Base-by-base conservation (phyloP, 2,888 invertebrate species). In the Labia minor region DNA sequence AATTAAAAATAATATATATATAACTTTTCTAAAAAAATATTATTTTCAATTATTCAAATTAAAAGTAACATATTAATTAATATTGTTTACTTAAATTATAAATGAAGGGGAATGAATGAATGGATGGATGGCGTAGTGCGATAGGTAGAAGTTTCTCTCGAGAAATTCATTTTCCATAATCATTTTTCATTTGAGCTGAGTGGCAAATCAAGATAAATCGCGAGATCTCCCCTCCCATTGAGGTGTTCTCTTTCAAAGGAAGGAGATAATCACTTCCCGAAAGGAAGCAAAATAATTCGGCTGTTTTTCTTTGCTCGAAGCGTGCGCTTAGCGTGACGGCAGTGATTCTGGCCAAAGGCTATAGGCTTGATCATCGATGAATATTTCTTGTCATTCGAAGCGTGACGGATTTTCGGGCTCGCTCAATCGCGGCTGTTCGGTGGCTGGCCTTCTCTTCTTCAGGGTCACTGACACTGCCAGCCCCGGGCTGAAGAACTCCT, bases 301-400 rank as follows among this genome's bases (percentile, higher is more conserved):
- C 14, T 49, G 49, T 49, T 49, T 49, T 49, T 49, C n/a, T 14
- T 16, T 11, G 4, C 14, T 49, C 16, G 4, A 3, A 14, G 49
- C 49, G 49, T 49, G 49, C 49, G 49, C 49, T 49, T 16, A 14
- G 49, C 49, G 49, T 49, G 49, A 49, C 49, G 49, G n/a, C 49
- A 16, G n/a, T 4, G 49, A 49, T 49, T 49, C 49, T 11, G 4
- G 49, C 49, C 49, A 49, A 49, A 49, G 49, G 49, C 49, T 49
- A 49, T 49, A 49, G 49, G 49, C 49, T 49, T 49, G 49, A 49
- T 49, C 49, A 49, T 49, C 16, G 49, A 49, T 49, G 49, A 49
- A 49, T 49, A 49, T 49, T 49, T 49, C 49, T 49, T 49, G 49
- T 49, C 49, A 49, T 49, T 49, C 49, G 49, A 49, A 49, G 49